Evolutionary conservation across 2,113 vertebrate species (phyloP).

Genomic region (Orycteropus afer): DNA sequence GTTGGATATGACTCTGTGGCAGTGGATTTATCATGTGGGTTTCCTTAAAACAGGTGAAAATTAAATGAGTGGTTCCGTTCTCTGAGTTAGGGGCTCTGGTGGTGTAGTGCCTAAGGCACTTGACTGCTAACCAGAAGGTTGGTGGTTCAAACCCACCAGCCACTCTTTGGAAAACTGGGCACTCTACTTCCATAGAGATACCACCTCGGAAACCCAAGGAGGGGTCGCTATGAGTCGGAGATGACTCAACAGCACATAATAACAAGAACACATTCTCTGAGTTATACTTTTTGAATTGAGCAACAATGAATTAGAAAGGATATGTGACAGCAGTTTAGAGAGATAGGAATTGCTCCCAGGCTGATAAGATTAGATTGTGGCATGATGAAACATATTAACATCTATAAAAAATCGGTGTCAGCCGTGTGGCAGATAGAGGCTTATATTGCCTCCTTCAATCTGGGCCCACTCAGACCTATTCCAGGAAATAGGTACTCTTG

Average conservation of each 20-base stretch:
- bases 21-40: neutral
- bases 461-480: neutral
- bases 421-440: neutral
- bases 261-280: neutral
- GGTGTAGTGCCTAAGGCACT: too few species aligned
- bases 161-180: too few species aligned
- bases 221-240: too few species aligned
- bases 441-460: neutral
- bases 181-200: too few species aligned
- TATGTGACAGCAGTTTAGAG: neutral
- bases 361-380: neutral
- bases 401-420: neutral
- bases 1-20: too few species aligned
- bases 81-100: too few species aligned
- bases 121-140: too few species aligned
- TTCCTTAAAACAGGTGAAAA: conserved; percentile 31
- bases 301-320: neutral
- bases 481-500: neutral
- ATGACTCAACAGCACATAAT: too few species aligned
- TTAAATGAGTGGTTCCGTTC: conserved; percentile 4
- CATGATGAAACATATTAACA: neutral
- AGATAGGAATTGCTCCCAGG: conserved; percentile 1
- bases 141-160: too few species aligned
- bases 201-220: too few species aligned
- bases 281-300: neutral